Base-by-base conservation (phyloP, 1,140 invertebrate species). In the Ladona fulva region DNA sequence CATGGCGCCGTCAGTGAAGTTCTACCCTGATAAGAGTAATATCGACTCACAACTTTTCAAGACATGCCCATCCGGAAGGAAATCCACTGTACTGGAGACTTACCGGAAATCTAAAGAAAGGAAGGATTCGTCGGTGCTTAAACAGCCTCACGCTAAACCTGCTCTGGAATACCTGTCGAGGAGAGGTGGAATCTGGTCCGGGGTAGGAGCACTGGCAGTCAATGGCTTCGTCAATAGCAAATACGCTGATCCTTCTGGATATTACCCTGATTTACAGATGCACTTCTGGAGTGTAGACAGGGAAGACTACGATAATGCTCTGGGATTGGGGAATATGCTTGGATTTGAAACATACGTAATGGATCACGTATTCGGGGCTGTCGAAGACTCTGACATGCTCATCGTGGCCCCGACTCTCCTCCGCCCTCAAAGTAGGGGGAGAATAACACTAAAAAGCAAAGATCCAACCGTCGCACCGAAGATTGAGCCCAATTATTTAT, bases 401-500 rank as follows among this genome's bases (percentile, higher is more conserved):
- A 24, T 83, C 0, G 37, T 83, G 0, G 52, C 81, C 12, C 81
- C 86, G 0, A 79, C 82, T 10, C 66, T 90, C 84, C 80, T 91
- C 74, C 84, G 89, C 24, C 89, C 91, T 0, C 83, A 86, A 79
- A 91, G 90, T 25, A 79, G 78, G 1, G 91, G 91, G 0, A 80
- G 82, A 29, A 80, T 94, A 0, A 82, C 81, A 24, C 81, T 94
- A 10, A 81, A 83, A 16, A 89, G 86, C 10, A 81, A 80, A 0
- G 85, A 94, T 83, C 91, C 92, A 0, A 83, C 86, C 0, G 88
- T 90, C 22, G 84, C 87, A 25, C 91, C 93, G 0, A 82, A 89
- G n/a, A 92, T 96, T 42, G 86, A 90, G 80, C 88, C 93, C 0
- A 92, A 92, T 74, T 93, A 92, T 76, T 88, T 93, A 12, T 83